Conservation (phyloP, 2,797 vertebrate species). For the Platalea minor region DNA sequence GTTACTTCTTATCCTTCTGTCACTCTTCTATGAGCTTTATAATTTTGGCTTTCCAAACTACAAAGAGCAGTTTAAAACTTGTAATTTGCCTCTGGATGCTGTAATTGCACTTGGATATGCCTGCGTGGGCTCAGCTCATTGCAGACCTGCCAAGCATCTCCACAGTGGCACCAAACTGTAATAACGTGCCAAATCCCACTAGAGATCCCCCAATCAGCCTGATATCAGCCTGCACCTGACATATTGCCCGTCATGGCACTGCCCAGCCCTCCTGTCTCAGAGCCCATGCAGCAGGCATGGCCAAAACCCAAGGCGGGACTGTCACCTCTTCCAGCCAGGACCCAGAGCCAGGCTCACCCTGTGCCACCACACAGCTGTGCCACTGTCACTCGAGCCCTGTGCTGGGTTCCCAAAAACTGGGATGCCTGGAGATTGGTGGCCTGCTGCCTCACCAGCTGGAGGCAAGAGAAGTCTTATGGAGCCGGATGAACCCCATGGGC, state of each 20-base stretch:
- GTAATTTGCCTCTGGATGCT: neutral
- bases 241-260: neutral
- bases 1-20: neutral
- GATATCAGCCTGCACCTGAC: neutral
- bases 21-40: neutral
- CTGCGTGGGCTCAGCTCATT: neutral
- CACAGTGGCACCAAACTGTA: neutral
- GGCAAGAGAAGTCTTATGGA: neutral
- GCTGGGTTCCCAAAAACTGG: neutral
- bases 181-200: neutral
- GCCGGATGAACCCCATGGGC: neutral
- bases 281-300: neutral
- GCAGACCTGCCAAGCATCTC: neutral
- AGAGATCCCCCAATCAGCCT: neutral
- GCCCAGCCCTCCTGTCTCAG: neutral
- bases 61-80: neutral
- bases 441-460: neutral
- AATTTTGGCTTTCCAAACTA: neutral
- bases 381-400: neutral
- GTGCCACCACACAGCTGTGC: accelerated
- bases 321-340: neutral
- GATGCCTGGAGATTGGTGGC: neutral
- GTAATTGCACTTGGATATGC: neutral
- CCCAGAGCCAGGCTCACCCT: accelerated
- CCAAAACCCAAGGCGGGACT: neutral